A percentile compares a stretch with the other conserved stretches of the same genome.
Conservation (phyloP, 2,113 vertebrate genomes). For the Heterochromis multidens region DNA sequence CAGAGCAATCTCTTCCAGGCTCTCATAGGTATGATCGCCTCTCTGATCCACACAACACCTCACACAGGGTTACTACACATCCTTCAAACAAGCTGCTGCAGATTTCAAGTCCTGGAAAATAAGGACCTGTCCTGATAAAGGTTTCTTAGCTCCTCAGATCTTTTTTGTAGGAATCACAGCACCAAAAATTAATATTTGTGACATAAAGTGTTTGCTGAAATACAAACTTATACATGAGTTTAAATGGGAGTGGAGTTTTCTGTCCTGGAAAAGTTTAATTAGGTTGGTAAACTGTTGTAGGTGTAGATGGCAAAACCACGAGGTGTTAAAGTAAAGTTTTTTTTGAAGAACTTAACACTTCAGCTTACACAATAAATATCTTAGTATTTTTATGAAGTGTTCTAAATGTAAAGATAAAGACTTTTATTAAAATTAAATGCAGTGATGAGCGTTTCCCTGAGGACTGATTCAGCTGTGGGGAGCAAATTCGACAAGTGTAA, state of each 20-base stretch:
- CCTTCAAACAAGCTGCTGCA: not conserved
- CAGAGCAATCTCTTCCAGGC: slow-evolving; percentile 98
- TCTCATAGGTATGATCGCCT: slow-evolving; percentile 82
- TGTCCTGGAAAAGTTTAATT: not conserved
- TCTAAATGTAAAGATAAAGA: not conserved
- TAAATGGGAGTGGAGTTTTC: too few relatives aligned
- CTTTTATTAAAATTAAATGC: not conserved
- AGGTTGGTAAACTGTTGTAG: not conserved
- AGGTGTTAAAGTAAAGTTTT: too few relatives aligned
- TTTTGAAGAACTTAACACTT: too few relatives aligned
- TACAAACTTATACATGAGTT: not conserved
- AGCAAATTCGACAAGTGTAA: not conserved
- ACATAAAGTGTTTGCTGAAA: not conserved
- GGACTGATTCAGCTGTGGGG: not conserved
- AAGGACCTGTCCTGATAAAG: not conserved
- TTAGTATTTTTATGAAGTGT: not conserved
- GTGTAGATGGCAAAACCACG: not conserved
- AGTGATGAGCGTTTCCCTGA: not conserved
- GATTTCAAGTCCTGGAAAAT: not conserved
- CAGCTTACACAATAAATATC: too few relatives aligned
- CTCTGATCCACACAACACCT: not conserved
- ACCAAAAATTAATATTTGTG: rapidly evolving
- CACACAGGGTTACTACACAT: not conserved
- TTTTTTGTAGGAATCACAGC: too few relatives aligned
- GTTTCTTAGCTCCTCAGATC: too few relatives aligned